phyloP scores from a whole-genome alignment of 2,113 vertebrate genomes.

The Oncorhynchus masou region DNA sequence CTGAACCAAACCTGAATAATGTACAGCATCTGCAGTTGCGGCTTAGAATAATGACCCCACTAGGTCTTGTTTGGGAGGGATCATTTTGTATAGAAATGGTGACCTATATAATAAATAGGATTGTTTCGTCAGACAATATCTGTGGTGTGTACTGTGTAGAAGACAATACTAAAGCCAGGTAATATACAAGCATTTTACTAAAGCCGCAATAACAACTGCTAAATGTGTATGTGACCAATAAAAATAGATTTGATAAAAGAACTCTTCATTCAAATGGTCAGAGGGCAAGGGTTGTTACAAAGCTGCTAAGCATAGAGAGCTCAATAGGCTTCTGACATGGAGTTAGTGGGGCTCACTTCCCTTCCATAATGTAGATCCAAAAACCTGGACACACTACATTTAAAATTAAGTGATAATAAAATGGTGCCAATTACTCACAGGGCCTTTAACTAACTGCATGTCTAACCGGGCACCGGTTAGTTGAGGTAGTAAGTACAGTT shows the following conservation, averaged over 20 bases:
- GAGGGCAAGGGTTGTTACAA: not conserved
- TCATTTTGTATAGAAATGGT: not conserved
- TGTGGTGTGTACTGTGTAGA: not conserved
- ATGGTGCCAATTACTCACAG: conserved; percentile 30
- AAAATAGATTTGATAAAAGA: too few species aligned
- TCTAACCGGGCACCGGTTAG: too few species aligned
- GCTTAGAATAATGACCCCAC: not conserved
- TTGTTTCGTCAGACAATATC: not conserved
- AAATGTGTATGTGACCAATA: too few species aligned
- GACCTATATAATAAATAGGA: not conserved
- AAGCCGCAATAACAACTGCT: too few species aligned
- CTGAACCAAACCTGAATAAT: not conserved
- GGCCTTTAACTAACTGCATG: conserved; percentile 17
- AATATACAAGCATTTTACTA: too few species aligned
- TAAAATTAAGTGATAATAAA: conserved; percentile 27
- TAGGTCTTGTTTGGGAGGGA: not conserved
- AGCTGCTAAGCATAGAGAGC: too few species aligned
- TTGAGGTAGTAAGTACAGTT: too few species aligned
- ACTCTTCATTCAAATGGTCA: too few species aligned
- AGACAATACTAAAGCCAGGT: not conserved
- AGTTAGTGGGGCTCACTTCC: not conserved
- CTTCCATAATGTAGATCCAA: not conserved
- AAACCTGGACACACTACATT: conserved; percentile 17
- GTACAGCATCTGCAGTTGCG: not conserved
- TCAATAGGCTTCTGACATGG: not conserved